Evolutionary conservation across 1,140 invertebrate species (phyloP).

Genomic region (Portunus trituberculatus): DNA sequence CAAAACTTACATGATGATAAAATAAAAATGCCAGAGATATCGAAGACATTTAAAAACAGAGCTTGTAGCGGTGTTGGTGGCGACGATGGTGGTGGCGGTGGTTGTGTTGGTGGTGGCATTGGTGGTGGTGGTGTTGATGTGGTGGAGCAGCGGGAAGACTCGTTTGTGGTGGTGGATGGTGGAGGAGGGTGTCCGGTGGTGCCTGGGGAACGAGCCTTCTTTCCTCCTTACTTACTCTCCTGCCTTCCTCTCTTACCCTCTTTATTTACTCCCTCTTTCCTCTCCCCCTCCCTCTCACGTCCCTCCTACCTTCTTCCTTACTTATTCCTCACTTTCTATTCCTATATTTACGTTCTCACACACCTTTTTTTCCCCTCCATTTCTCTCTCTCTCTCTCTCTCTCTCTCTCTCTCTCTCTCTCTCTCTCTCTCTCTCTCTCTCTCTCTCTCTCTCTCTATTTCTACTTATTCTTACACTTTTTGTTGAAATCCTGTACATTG

Average conservation of each 20-base stretch:
- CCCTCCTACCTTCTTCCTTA: conserved; percentile 6
- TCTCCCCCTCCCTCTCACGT: background rate
- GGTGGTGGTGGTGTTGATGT: background rate
- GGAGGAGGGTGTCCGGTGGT: conserved; percentile 25
- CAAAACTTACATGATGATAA: background rate
- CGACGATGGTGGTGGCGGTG: background rate
- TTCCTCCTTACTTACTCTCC: background rate
- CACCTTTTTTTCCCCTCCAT: conserved; percentile 16
- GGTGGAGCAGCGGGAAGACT: background rate
- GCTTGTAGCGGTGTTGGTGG: background rate
- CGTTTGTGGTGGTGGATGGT: background rate
- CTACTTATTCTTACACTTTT: background rate
- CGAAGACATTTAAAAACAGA: background rate
- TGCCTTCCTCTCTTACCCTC: conserved; percentile 17
- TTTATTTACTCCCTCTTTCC: background rate
- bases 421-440: background rate
- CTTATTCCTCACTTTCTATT: background rate
- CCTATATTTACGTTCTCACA: background rate
- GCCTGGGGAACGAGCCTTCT: background rate
- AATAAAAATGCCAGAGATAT: no score
- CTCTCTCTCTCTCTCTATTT: background rate
- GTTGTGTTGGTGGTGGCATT: background rate
- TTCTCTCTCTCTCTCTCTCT: background rate
- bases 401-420: background rate
- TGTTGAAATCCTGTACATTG: background rate